These are phyloP conservation scores for Cephus nigrinus DNA, from an alignment of 2,888 invertebrate species.

Conservation along the genomic window DNA sequence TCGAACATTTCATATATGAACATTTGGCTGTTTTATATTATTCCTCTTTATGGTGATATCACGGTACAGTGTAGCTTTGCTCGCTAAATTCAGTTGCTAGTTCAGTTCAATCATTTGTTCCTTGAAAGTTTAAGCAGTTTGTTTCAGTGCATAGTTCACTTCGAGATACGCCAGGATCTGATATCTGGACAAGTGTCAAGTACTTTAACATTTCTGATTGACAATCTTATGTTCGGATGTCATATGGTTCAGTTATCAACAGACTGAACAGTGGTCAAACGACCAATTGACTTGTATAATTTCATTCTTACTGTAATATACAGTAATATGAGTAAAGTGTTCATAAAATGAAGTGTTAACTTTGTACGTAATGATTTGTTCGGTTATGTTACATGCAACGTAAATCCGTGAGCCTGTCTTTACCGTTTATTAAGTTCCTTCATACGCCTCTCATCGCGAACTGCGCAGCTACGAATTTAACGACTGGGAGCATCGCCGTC, in stretches of 20 bases:
- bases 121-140: not conserved
- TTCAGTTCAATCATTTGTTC: not conserved
- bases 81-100: not conserved
- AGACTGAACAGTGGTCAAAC: not conserved
- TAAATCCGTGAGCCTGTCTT: not conserved
- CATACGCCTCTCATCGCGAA: conserved; percentile 17
- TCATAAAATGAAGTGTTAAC: not conserved
- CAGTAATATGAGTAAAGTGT: not conserved
- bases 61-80: not conserved
- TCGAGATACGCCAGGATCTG: not conserved
- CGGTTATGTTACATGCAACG: not conserved
- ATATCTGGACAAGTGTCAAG: not conserved
- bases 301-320: not conserved
- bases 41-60: not conserved
- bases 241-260: not conserved
- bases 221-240: not conserved
- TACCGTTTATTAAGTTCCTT: not conserved
- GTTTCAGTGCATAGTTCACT: not conserved
- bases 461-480: conserved; percentile 55
- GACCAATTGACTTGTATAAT: not conserved
- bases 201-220: not conserved
- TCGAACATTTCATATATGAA: not conserved
- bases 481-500: conserved; percentile 43
- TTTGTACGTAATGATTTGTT: not conserved
- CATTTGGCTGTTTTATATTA: not conserved